Conservation (phyloP, 2,113 vertebrate genomes). For the Eidolon helvum region DNA sequence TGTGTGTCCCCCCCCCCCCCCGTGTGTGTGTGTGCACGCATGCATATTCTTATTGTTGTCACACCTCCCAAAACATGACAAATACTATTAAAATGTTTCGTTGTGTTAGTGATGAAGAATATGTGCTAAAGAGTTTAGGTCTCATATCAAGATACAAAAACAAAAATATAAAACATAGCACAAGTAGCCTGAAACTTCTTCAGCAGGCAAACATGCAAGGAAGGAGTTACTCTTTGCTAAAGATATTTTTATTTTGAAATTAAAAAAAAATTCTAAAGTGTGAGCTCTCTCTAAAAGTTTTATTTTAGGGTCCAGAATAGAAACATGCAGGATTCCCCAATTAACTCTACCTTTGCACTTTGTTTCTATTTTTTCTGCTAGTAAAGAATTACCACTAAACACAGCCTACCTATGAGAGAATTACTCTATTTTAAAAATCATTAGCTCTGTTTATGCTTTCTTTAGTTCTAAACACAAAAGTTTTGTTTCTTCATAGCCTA, state of each 20-base stretch:
- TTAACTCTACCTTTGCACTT: neutral
- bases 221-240: neutral
- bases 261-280: neutral
- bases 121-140: neutral
- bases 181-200: neutral
- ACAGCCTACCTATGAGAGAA: neutral
- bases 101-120: neutral
- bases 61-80: neutral
- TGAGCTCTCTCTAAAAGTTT: neutral
- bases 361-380: neutral
- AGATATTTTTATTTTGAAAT: neutral
- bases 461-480: neutral
- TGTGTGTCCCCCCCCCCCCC: too few species aligned
- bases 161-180: neutral
- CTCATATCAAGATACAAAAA: neutral
- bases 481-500: neutral
- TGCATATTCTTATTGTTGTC: neutral
- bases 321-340: neutral
- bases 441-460: neutral
- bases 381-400: neutral
- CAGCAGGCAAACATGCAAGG: neutral
- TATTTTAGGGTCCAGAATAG: neutral
- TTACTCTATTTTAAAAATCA: neutral
- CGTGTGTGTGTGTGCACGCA: too few species aligned
- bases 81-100: neutral